A percentile compares a stretch with the other conserved stretches of the same genome.
Evolutionary conservation across 2,888 invertebrate genomes (phyloP).

Genomic region (Aleiodes testaceus): DNA sequence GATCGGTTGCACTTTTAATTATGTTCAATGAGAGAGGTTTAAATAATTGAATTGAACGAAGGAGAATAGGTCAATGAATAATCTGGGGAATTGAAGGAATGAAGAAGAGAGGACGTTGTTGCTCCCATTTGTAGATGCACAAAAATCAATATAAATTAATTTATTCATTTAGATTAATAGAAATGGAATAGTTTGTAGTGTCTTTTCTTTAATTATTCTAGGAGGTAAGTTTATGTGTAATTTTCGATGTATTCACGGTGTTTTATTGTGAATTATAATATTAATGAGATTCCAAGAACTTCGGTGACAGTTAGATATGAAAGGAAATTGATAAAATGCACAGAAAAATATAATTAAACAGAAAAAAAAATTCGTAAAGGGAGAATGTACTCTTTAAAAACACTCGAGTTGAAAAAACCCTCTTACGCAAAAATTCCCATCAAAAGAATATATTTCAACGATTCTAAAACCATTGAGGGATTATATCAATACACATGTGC

Average conservation of each 20-base stretch:
- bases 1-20: constrained; percentile 38
- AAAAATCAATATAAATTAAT: constrained; percentile 57
- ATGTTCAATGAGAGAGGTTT: constrained; percentile 15
- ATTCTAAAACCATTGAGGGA: constrained; percentile 6
- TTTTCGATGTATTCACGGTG: constrained; percentile 42
- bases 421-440: constrained; percentile 1
- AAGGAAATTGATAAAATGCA: too few relatives aligned
- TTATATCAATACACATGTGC: constrained; percentile 9
- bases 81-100: constrained; percentile 9
- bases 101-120: constrained; percentile 63
- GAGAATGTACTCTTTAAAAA: neutral
- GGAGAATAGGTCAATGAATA: constrained; percentile 7
- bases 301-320: neutral
- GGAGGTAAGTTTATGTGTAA: constrained; percentile 63
- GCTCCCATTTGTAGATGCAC: constrained; percentile 72
- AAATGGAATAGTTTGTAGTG: constrained; percentile 62
- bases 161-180: constrained; percentile 22
- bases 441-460: constrained; percentile 13
- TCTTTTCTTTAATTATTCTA: constrained; percentile 39
- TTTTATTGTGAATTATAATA: constrained; percentile 38
- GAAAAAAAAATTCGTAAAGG: neutral
- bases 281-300: neutral
- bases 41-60: constrained; percentile 13
- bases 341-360: too few relatives aligned
- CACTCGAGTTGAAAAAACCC: neutral